Evolutionary conservation across 2,888 invertebrate species (phyloP), one percentile per base, ranked within the genome.

Genomic region (Brachyopa scutellaris): DNA sequence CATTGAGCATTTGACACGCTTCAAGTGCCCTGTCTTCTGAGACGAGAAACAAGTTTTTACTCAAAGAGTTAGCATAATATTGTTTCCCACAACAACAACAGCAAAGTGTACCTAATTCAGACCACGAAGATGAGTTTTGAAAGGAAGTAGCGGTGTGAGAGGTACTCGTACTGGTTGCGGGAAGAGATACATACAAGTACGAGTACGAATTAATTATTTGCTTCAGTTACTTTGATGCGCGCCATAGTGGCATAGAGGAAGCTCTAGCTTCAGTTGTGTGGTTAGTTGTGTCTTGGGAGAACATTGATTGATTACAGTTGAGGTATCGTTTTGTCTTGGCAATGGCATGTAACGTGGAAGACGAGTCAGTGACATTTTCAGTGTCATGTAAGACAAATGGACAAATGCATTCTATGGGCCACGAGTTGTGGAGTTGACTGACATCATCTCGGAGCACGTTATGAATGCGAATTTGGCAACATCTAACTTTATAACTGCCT

Each of bases 1-100:
- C 77, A 77, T 77, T 77, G 69, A 77, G 55, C 47, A 77, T 77
- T 69, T 70, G 77, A 70, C 77, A 77, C 69, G 69, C 77, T 77
- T 42, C 62, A 64, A 62, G 61, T 23, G 51, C n/a, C 55, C 17
- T 33, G 45, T 55, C 72, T 69, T 42, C 17, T 40, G 57, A 26
- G 49, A 21, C 19, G 45, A 23, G 13, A 31, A 76, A 76, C 67
- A 36, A 55, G 76, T n/a, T 67, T 76, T 53, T 21, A n/a, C 21
- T 38, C 17, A 21, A 55, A 40, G 31, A 49, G 23, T 45, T 38
- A 55, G 33, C 33, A 33, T 31, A 19, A 38, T 13, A 21, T 36
- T 21, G 53, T 53, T 13, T 47, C 3, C 7, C 17, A 61, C 42
- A 29, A 36, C 26, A 11, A 15, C 31, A 31, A 31, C 19, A 31